These are phyloP conservation scores for Chrysocyon brachyurus DNA, from an alignment of 2,797 vertebrate species.

Conservation along the genomic window DNA sequence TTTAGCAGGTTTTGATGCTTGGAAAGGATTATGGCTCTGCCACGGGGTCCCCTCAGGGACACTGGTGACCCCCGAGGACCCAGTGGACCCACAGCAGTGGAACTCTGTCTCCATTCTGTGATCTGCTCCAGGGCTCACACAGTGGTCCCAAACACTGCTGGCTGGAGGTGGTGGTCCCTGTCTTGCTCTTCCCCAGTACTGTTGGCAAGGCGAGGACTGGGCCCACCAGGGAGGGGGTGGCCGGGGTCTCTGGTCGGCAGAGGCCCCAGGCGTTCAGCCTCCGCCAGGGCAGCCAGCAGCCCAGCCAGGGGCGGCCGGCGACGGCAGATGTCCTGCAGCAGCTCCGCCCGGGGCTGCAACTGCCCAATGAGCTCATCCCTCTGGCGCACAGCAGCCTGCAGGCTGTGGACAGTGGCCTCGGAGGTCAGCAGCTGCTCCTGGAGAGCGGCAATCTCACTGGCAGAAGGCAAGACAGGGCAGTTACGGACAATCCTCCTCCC, in stretches of 20 bases:
- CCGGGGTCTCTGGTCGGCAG: slow-evolving; percentile 69
- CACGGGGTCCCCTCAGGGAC: not conserved
- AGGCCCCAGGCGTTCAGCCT: slow-evolving; percentile 89
- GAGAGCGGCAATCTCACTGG: slow-evolving; percentile 89
- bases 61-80: not conserved
- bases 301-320: slow-evolving; percentile 87
- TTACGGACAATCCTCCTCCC: not conserved
- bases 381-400: slow-evolving; percentile 87
- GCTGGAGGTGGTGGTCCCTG: slow-evolving; percentile 86
- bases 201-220: slow-evolving; percentile 84
- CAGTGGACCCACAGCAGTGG: not conserved
- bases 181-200: slow-evolving; percentile 87
- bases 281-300: slow-evolving; percentile 89
- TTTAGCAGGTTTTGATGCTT: not conserved
- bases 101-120: not conserved
- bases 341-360: slow-evolving; percentile 88
- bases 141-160: slow-evolving; percentile 89
- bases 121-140: slow-evolving; percentile 84
- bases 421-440: slow-evolving; percentile 89
- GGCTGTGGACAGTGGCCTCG: slow-evolving; percentile 87
- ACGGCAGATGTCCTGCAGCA: slow-evolving; percentile 90
- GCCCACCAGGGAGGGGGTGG: slow-evolving; percentile 82
- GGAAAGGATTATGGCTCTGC: not conserved
- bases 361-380: slow-evolving; percentile 88
- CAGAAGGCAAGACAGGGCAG: not conserved